phyloP scores from a whole-genome alignment of 37 sponge, comb jelly and placozoan genomes.

The Axinella damicornis region DNA sequence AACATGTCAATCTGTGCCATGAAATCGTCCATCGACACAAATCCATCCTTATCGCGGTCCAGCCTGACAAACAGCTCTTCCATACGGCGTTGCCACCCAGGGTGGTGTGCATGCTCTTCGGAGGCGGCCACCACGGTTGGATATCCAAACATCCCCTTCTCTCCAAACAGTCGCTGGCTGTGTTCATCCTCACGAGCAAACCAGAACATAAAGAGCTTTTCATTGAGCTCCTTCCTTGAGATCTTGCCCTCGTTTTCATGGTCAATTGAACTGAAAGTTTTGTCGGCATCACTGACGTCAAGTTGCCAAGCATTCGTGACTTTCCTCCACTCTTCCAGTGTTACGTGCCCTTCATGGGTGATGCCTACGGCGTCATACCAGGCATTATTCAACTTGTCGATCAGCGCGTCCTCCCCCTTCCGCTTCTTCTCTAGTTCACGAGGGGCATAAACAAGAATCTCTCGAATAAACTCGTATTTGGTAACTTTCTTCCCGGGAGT shows the following conservation, averaged over 20 bases:
- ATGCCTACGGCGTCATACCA: neutral
- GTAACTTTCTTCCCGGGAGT: neutral
- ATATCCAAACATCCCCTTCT: conserved; percentile 6
- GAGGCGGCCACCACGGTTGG: no score
- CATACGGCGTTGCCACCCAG: neutral
- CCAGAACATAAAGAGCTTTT: neutral
- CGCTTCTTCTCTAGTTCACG: neutral
- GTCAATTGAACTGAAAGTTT: conserved; percentile 1
- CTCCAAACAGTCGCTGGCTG: neutral
- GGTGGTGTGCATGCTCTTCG: neutral
- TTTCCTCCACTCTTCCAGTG: neutral
- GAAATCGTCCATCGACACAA: conserved; percentile 5
- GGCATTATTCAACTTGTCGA: conserved; percentile 5
- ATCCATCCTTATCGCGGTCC: conserved; percentile 3
- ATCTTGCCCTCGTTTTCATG: neutral
- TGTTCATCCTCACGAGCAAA: neutral
- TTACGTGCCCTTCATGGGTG: neutral
- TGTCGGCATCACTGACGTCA: neutral
- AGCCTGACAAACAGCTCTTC: conserved; percentile 3
- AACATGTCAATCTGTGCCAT: neutral
- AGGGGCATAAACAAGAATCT: neutral
- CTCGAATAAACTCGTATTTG: conserved; percentile 2
- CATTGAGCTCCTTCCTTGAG: conserved; percentile 3
- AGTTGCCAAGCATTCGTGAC: conserved; percentile 1
- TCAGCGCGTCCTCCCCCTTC: conserved; percentile 1